These are phyloP conservation scores for Apteryx mantelli DNA, from an alignment of 2,113 vertebrate species.

Conservation along the genomic window DNA sequence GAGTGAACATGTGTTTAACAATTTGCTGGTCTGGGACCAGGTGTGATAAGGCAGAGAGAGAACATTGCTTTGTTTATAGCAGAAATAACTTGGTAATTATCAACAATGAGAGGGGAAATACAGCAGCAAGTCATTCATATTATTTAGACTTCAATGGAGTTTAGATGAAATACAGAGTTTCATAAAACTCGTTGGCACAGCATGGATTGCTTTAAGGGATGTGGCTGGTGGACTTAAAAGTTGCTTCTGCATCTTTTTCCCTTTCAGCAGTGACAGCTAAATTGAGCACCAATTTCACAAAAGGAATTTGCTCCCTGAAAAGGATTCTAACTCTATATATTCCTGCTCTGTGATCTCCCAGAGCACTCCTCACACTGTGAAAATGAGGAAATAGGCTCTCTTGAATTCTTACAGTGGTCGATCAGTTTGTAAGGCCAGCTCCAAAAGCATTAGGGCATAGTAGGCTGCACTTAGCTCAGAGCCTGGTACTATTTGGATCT, in stretches of 20 bases:
- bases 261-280: conserved; percentile 59
- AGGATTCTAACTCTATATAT: conserved; percentile 45
- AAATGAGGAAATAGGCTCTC: conserved; percentile 40
- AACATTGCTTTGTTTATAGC: conserved; percentile 32
- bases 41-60: neutral
- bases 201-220: conserved; percentile 34
- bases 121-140: conserved; percentile 3
- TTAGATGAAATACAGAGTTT: conserved; percentile 43
- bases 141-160: conserved; percentile 54
- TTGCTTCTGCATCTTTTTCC: conserved; percentile 49
- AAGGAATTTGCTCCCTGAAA: conserved; percentile 59
- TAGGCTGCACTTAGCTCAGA: neutral
- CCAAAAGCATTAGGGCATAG: neutral
- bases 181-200: conserved; percentile 34
- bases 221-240: conserved; percentile 38
- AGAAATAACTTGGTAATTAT: conserved; percentile 56
- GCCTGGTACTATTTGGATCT: neutral
- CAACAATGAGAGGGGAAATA: conserved; percentile 6
- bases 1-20: neutral
- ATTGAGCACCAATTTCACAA: conserved; percentile 66
- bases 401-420: neutral
- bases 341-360: conserved; percentile 47
- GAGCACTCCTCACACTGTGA: neutral
- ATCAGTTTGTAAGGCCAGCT: neutral
- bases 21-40: neutral